Evolutionary conservation across 2,113 vertebrate species (phyloP).

Genomic region (Butorides virescens): DNA sequence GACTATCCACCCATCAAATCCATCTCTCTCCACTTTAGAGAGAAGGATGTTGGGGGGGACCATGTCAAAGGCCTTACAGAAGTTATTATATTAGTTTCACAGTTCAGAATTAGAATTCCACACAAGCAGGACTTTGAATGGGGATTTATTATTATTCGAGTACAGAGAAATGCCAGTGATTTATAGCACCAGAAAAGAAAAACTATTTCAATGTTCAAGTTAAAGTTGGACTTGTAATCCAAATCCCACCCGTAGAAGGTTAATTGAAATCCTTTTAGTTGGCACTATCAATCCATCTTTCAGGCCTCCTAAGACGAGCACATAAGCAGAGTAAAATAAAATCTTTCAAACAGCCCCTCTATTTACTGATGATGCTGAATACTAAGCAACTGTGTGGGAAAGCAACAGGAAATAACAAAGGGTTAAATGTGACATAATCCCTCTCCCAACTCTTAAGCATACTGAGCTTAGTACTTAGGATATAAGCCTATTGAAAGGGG

Average conservation of each 20-base stretch:
- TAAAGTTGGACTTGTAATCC: not conserved
- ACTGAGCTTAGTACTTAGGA: slow-evolving; percentile 57
- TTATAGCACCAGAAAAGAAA: not conserved
- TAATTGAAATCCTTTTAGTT: not conserved
- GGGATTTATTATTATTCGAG: not conserved
- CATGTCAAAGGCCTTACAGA: no score
- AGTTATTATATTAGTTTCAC: not conserved
- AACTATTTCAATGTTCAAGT: not conserved
- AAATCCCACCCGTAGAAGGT: not conserved
- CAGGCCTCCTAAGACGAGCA: not conserved
- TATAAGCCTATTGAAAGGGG: slow-evolving; percentile 59
- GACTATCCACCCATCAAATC: no score
- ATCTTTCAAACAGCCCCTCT: not conserved
- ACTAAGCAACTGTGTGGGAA: not conserved
- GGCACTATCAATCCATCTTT: not conserved
- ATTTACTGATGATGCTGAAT: not conserved
- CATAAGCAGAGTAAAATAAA: not conserved
- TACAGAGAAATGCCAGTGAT: not conserved
- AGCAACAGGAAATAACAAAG: not conserved
- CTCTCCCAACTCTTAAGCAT: slow-evolving; percentile 23
- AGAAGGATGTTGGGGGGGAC: no score
- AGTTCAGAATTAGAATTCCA: not conserved
- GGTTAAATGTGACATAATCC: slow-evolving; percentile 46
- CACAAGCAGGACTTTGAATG: not conserved
- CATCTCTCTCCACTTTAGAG: no score